Conservation (phyloP, 1,140 invertebrate genomes). For the Calephelis virginiensis region DNA sequence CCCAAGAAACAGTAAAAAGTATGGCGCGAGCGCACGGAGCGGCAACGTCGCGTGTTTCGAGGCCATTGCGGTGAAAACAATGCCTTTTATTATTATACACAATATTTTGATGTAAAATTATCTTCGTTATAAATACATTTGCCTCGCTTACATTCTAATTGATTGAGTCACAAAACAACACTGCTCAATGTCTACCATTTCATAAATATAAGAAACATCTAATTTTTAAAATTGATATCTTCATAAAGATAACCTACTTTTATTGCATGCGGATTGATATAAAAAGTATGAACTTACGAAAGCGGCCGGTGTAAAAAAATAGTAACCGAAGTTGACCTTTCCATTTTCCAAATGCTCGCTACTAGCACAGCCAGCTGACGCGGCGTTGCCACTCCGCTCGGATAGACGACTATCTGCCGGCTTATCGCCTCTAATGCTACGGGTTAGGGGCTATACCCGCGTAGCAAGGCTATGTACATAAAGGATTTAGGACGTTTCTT, state of each 20-base stretch:
- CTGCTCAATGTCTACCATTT: too few species aligned
- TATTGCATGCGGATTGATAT: conserved; percentile 19
- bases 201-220: too few species aligned
- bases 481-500: conserved; percentile 60
- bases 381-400: conserved; percentile 58
- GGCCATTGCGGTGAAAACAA: conserved; percentile 70
- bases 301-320: conserved; percentile 64
- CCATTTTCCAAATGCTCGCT: conserved; percentile 52
- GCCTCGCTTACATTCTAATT: background rate
- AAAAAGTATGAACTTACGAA: conserved; percentile 56
- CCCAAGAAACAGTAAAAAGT: conserved; percentile 77
- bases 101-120: conserved; percentile 36
- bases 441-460: conserved; percentile 40
- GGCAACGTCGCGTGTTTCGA: conserved; percentile 66
- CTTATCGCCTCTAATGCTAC: conserved; percentile 63
- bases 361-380: conserved; percentile 73
- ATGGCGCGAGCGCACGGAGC: conserved; percentile 66
- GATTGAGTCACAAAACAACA: too few species aligned
- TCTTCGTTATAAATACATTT: conserved; percentile 18
- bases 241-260: conserved; percentile 12
- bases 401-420: conserved; percentile 36
- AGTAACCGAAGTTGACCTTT: conserved; percentile 74
- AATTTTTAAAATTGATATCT: too few species aligned
- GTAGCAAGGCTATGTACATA: conserved; percentile 57
- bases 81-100: conserved; percentile 58